Evolutionary conservation across 1,140 invertebrate species (phyloP).

Genomic region (Euwallacea similis): DNA sequence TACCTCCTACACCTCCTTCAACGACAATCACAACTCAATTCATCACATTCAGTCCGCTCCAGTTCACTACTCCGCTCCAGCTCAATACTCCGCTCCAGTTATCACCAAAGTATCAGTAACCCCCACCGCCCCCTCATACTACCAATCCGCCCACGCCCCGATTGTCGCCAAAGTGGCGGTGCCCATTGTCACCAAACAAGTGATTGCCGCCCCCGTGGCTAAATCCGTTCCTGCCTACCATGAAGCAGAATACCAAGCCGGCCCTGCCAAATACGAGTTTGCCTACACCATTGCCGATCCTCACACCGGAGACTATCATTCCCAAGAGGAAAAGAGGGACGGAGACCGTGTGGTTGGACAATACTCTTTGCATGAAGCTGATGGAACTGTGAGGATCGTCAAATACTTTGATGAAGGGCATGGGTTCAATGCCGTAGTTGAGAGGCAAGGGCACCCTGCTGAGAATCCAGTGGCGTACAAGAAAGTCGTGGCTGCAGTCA

Average conservation of each 20-base stretch:
- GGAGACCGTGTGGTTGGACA: conserved; percentile 41
- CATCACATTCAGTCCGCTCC: conserved; percentile 56
- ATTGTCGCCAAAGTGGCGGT: conserved; percentile 36
- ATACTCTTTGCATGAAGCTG: conserved; percentile 56
- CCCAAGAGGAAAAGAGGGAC: conserved; percentile 42
- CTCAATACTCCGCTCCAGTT: conserved; percentile 27
- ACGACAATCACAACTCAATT: conserved; percentile 44
- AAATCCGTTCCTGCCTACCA: conserved; percentile 35
- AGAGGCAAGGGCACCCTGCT: conserved; percentile 40
- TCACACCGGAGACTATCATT: conserved; percentile 54
- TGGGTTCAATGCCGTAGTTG: conserved; percentile 46
- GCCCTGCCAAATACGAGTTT: conserved; percentile 43
- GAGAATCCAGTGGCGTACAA: conserved; percentile 28
- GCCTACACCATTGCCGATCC: conserved; percentile 52
- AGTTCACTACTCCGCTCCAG: conserved; percentile 53
- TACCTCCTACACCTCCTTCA: conserved; percentile 36
- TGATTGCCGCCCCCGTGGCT: conserved; percentile 37
- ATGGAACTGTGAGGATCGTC: conserved; percentile 59
- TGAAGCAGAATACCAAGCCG: conserved; percentile 31
- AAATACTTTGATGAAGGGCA: conserved; percentile 60
- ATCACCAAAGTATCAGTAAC: background rate
- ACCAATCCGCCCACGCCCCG: conserved; percentile 34
- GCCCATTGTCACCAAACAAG: conserved; percentile 29
- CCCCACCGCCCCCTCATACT: conserved; percentile 15
- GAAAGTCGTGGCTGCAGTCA: conserved; percentile 23